Conservation (phyloP, 2,797 vertebrate species). For the Bradypodion pumilum region DNA sequence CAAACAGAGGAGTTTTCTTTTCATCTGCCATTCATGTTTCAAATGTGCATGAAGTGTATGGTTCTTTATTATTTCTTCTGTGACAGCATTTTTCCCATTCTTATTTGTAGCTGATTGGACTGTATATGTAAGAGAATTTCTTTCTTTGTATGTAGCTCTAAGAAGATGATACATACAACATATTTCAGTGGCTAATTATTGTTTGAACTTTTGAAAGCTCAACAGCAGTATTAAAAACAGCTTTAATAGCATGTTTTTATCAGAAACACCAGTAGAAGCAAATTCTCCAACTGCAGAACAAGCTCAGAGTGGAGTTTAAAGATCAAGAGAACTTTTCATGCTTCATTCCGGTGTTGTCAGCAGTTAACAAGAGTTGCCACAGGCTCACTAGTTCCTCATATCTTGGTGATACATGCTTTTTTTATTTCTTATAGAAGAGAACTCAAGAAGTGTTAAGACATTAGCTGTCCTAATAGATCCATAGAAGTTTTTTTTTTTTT, state of each 20-base stretch:
- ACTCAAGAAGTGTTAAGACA: neutral
- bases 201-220: neutral
- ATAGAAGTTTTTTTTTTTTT: neutral
- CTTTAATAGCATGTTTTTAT: neutral
- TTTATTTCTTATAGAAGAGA: neutral
- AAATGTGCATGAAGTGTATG: neutral
- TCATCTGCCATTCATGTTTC: neutral
- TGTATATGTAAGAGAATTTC: neutral
- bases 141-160: neutral
- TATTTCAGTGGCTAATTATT: neutral
- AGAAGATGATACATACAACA: neutral
- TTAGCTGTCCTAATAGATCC: neutral
- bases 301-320: neutral
- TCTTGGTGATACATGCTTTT: neutral
- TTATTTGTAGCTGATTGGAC: neutral
- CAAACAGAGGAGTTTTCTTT: neutral
- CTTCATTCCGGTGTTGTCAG: neutral
- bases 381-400: too few species aligned
- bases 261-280: neutral
- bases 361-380: neutral
- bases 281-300: neutral
- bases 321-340: too few species aligned
- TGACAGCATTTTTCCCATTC: neutral
- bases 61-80: neutral
- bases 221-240: neutral